Base-by-base conservation (phyloP, 2,888 invertebrate genomes). In the Himalopsyche japonica region DNA sequence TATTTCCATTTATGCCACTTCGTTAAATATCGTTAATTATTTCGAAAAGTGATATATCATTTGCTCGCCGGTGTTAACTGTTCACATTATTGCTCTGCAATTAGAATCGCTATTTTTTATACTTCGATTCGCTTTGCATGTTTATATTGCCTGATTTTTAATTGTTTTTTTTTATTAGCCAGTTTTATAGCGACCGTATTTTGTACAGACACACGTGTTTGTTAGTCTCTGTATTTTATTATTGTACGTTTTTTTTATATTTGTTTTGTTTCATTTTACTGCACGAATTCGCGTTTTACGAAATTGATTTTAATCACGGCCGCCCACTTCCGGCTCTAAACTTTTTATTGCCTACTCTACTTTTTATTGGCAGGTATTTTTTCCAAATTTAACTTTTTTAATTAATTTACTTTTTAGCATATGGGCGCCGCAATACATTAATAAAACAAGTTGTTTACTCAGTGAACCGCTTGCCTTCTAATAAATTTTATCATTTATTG, bases 111-210 rank as follows among this genome's bases (percentile, higher is more conserved):
- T 70, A 24, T 34, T 76, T 57, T 80, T 76, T 83, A 43, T 30
- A n/a, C 84, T 76, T 48, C 20, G 27, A 48, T 70, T 83, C 77
- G 82, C 78, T 79, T 37, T 84, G 57, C 57, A 82, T 78, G 78
- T 84, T 86, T 80, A 82, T 82, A 82, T 81, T 83, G 80, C 77
- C 77, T 78, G 81, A 70, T 32, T 34, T 20, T 79, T 24, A 43
- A 43, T 79, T 79, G n/a, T 79, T 37, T 64, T 37, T 82, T 82
- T 79, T 79, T 70, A 70, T 43, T 79, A 20, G 57, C 57, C 57
- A 24, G n/a, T 57, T 57, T 57, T 57, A 57, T 20, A 20, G 57
- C 57, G 57, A n/a, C 57, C 57, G 79, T 76, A 70, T 82, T 82
- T 34, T 82, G 48, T 82, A 49, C 57, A 12, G 78, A 48, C 49